These are phyloP conservation scores for Delia radicum DNA, from an alignment of 1,140 invertebrate species.

Conservation along the genomic window DNA sequence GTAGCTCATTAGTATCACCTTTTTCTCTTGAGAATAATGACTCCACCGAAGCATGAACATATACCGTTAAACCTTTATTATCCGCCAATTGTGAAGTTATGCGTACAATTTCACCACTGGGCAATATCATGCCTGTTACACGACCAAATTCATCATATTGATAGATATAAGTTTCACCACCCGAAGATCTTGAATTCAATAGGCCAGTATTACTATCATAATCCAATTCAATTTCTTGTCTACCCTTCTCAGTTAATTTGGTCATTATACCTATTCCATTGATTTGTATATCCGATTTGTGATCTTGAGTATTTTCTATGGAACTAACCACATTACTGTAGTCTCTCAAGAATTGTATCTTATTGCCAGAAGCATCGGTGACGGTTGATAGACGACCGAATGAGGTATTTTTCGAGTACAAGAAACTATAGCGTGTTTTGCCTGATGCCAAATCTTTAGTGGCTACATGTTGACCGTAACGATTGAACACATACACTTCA, in stretches of 20 bases:
- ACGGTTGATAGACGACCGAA: constrained; percentile 92
- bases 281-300: constrained; percentile 86
- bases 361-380: constrained; percentile 89
- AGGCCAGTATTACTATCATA: constrained; percentile 82
- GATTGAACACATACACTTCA: constrained; percentile 92
- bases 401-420: constrained; percentile 95
- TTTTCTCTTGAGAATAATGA: constrained; percentile 50
- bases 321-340: constrained; percentile 87
- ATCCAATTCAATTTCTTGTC: constrained; percentile 79
- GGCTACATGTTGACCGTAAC: constrained; percentile 91
- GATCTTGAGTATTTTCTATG: constrained; percentile 91
- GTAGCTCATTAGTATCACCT: constrained; percentile 56
- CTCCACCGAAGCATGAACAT: constrained; percentile 60
- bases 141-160: constrained; percentile 85
- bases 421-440: constrained; percentile 89
- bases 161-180: constrained; percentile 85
- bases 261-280: constrained; percentile 83
- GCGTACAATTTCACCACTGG: constrained; percentile 84
- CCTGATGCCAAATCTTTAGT: constrained; percentile 92
- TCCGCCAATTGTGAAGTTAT: constrained; percentile 73
- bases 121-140: constrained; percentile 79
- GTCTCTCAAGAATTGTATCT: constrained; percentile 87
- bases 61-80: constrained; percentile 73
- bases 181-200: constrained; percentile 76
- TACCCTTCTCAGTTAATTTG: constrained; percentile 77